Base-by-base conservation (phyloP, 2,113 vertebrate genomes). In the Phalacrocorax carbo region DNA sequence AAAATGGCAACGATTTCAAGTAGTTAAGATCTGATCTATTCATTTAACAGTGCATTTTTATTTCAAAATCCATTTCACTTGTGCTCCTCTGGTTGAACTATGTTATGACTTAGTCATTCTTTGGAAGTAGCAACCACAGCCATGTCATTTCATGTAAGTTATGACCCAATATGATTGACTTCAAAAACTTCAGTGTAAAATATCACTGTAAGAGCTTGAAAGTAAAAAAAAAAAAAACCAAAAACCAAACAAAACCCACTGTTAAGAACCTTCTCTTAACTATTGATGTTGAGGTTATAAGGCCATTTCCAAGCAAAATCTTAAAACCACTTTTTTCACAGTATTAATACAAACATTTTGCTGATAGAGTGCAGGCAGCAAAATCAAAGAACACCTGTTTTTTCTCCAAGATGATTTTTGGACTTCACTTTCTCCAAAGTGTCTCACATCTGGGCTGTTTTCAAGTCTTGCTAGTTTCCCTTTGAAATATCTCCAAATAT, bases 401-500 rank as follows among this genome's bases (percentile, higher is more conserved):
- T 95, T 94, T 72, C 65, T 75, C 32, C 32, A 49, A 79, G 57
- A 40, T 68, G 10, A 68, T 42, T 87, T 89, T 40, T 75, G 65
- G 38, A 75, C 80, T 94, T 89, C 18, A 26, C 26, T 71, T 92
- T 68, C 69, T 89, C 65, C 32, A 27, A 17, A 68, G 83, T 54
- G 54, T 90, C 55, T 85, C 36, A 52, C 30, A 34, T 80, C 19
- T 94, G 79, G 40, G 75, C 44, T 77, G 68, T 14, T 94, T 95
- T 87, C 5, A 5, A 72, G 40, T 65, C 29, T 85, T 85, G 11
- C 26, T 64, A 22, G 26, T 40, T 93, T 85, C 25, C 21, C 48
- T 89, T 91, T 96, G 91, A 95, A 94, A 58, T 46, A 62, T 46
- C 64, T 92, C 64, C 82, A 94, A 77, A 83, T 48, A 49, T 46